Base-by-base conservation (phyloP, 2,113 vertebrate genomes). In the Psilopsiagon aurifrons region DNA sequence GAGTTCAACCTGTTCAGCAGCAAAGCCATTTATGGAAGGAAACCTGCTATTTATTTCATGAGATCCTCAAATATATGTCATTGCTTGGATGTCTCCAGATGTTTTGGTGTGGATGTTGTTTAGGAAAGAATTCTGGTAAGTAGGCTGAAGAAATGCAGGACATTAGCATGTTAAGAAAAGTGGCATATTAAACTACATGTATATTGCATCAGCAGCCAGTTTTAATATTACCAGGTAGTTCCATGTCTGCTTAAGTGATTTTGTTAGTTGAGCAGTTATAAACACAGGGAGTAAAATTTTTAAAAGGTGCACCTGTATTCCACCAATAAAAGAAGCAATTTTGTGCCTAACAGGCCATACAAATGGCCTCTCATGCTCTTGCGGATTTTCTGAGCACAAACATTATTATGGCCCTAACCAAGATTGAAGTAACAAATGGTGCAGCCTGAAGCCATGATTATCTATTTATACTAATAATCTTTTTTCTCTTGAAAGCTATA, bases 271-370 rank as follows among this genome's bases (percentile, higher is more conserved):
- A 92, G 80, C 57, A 24, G 60, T 89, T 71, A 79, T 64, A 96
- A 94, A 91, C 77, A 96, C 57, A 82, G 27, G 24, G 57, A 95
- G 44, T 92, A 89, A 92, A 84, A 79, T 66, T 79, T 96, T 94
- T 92, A 25, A 85, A 95, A 87, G 47, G 41, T 80, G 29, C 37
- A 92, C 74, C 78, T 94, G 62, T 92, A 82, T 57, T 91, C 35
- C 63, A 91, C 88, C 79, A 85, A 90, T 93, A 93, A 96, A 97
- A 28, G 52, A 85, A 62, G 74, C 57, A 76, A 85, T 95, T 86
- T 89, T 95, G 74, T 94, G 84, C 81, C 57, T 95, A 97, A 87
- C 77, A 91, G 86, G 95, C 69, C 93, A 89, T 92, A 95, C 74
- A 92, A 94, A 95, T 92, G 74, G 84, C 62, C 66, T 79, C 35